Conservation (phyloP, 2,888 invertebrate species). For the Epinotia bilunana region DNA sequence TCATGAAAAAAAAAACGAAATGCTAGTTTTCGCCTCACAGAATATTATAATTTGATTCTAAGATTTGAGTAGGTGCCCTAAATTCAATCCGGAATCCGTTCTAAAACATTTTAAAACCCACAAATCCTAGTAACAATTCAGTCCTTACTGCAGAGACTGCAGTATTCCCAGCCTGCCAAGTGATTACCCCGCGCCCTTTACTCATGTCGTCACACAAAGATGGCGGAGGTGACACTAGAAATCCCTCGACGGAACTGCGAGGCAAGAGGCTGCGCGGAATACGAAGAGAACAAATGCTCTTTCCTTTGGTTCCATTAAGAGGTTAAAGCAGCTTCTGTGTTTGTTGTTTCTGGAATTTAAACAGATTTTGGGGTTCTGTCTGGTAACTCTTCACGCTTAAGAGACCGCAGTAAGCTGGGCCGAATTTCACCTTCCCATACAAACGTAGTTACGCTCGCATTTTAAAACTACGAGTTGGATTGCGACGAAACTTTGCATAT, state of each 20-base stretch:
- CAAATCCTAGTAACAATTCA: neutral
- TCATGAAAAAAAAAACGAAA: too few species aligned
- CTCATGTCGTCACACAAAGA: neutral
- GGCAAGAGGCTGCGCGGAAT: neutral
- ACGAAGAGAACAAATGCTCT: neutral
- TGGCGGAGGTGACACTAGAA: neutral
- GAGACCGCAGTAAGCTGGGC: too few species aligned
- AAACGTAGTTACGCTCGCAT: too few species aligned
- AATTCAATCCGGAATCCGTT: too few species aligned
- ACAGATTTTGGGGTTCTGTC: neutral
- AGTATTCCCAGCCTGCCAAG: neutral
- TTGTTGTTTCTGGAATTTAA: neutral
- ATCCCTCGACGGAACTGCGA: neutral
- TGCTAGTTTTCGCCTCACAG: too few species aligned
- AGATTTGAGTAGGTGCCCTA: too few species aligned
- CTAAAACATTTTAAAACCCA: too few species aligned
- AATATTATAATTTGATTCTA: too few species aligned
- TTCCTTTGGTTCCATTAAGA: neutral
- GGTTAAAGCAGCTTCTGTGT: neutral
- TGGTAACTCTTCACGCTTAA: too few species aligned
- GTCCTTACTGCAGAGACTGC: neutral
- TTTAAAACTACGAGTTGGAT: too few species aligned
- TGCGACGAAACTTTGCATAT: too few species aligned
- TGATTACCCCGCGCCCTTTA: neutral
- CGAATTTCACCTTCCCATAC: too few species aligned